Evolutionary conservation across 2,888 invertebrate species (phyloP), one percentile per base, ranked within the genome.

Genomic region (Tineola bisselliella): DNA sequence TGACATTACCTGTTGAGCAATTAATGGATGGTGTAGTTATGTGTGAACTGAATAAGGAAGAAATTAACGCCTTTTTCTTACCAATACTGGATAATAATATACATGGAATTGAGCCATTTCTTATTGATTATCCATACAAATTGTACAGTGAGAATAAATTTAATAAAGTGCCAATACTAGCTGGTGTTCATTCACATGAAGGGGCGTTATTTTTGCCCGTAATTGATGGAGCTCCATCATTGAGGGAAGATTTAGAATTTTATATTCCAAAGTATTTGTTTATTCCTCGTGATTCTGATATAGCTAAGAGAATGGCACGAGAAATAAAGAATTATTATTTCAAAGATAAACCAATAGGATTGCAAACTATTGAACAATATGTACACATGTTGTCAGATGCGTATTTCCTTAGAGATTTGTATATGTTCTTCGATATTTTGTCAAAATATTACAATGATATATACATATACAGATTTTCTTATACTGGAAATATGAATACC

Each of bases 31-130:
- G 76, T 0, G 72, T 70, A 10, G 68, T 68, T 0, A 65, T 65
- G 3, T 73, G 74, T 0, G 79, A 83, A 64, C 43, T 79, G 0
- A 68, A 64, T 12, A 65, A 74, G 0, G 64, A 69, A 0, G 62
- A 73, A 0, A 66, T 83, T 0, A 69, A 71, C 18, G 68, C 82
- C 0, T 73, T 71, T 30, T 73, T 84, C 2, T 57, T 76, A 19
- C 78, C 83, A 0, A 80, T 84, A 0, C 67, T 83, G 0, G 86
- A 87, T 61, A 75, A 70, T 31, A 62, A 76, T 62, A 81, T 81
- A 17, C 68, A 72, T 0, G 74, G 73, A 0, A 68, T 79, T 0
- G 73, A 79, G 52, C 65, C 66, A 1, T 81, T 74, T 68, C 76
- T 81, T 10, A 65, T 66, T 0, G 77, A 83, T 60, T 66, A 68